Evolutionary conservation across 2,888 invertebrate species (phyloP).

Genomic region (Eristalis arbustorum): DNA sequence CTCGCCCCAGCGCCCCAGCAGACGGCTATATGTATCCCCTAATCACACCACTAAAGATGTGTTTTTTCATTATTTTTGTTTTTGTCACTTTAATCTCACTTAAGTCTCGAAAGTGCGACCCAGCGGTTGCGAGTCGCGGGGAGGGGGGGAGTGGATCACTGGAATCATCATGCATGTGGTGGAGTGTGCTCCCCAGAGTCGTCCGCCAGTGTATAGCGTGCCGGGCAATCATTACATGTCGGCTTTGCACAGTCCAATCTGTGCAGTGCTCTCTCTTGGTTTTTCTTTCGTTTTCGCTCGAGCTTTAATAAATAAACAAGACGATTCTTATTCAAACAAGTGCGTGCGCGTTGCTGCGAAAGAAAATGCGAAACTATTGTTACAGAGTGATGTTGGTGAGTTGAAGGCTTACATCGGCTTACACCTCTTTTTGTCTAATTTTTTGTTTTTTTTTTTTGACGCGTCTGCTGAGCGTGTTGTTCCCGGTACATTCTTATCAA

Average conservation of each 20-base stretch:
- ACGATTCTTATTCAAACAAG: background rate
- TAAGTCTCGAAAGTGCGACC: constrained; percentile 51
- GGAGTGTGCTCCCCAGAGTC: background rate
- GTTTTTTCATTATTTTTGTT: constrained; percentile 14
- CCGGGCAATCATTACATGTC: constrained; percentile 37
- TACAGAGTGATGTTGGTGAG: constrained; percentile 67
- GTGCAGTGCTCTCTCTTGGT: constrained; percentile 29
- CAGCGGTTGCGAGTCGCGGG: background rate
- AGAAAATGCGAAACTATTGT: constrained; percentile 59
- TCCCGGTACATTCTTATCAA: constrained; percentile 1
- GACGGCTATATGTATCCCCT: constrained; percentile 23
- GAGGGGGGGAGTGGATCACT: constrained; percentile 9
- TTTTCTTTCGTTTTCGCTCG: background rate
- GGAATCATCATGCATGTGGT: background rate
- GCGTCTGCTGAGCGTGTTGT: background rate
- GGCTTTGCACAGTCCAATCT: constrained; percentile 34
- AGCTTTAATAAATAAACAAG: background rate
- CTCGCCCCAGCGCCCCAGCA: background rate
- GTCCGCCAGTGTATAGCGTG: constrained; percentile 31
- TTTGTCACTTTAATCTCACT: constrained; percentile 27
- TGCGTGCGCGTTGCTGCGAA: background rate
- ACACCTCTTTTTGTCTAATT: background rate
- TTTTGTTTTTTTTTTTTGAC: background rate
- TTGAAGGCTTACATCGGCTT: background rate
- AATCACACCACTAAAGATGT: constrained; percentile 45